Base-by-base conservation (phyloP, 35 echinoderm and acorn worm genomes). In the Apostichopus japonicus region DNA sequence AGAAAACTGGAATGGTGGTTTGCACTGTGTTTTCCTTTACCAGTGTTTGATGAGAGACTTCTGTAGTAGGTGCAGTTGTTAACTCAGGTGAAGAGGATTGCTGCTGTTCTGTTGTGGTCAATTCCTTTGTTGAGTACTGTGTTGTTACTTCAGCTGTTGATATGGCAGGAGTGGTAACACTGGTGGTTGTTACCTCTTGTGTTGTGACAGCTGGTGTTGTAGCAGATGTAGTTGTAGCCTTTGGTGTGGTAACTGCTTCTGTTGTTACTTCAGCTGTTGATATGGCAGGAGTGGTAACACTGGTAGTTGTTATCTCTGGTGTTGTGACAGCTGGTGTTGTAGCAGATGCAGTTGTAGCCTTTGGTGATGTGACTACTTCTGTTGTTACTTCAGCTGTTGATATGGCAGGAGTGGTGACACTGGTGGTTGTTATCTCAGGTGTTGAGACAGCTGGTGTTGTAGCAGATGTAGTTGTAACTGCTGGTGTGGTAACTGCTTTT, bases 71-170 rank as follows among this genome's bases (percentile, higher is more conserved):
- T n/a, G n/a, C n/a, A 65, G 86, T 77, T 19, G 65, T 89, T 16
- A 80, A 8, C 2, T 54, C 21, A 3, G 77, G 61, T 65, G 61
- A 10, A 10, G 61, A 10, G n/a, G 0, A 54, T 19, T 93, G 79
- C 23, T 10, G n/a, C 8, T 93, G 92, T 87, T 8, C 63, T 70
- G 61, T 0, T 55, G 70, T 93, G 59, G 94, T 92, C 22, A 93
- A 53, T 10, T 8, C 86, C 17, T 62, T 11, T 84, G n/a, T n/a
- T n/a, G n/a, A n/a, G n/a, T n/a, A n/a, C n/a, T n/a, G n/a, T n/a
- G 79, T 83, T 76, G 88, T 67, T 76, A 25, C 16, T 44, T 24
- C 22, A 6, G 88, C 11, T 78, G 77, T 78, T 23, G 77, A 23
- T 8, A 78, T 0, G 11, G 10, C 77, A 21, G 8, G 19, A 78